These are phyloP conservation scores for Chlorospingus flavigularis DNA, from an alignment of 2,797 vertebrate genomes.

Conservation along the genomic window DNA sequence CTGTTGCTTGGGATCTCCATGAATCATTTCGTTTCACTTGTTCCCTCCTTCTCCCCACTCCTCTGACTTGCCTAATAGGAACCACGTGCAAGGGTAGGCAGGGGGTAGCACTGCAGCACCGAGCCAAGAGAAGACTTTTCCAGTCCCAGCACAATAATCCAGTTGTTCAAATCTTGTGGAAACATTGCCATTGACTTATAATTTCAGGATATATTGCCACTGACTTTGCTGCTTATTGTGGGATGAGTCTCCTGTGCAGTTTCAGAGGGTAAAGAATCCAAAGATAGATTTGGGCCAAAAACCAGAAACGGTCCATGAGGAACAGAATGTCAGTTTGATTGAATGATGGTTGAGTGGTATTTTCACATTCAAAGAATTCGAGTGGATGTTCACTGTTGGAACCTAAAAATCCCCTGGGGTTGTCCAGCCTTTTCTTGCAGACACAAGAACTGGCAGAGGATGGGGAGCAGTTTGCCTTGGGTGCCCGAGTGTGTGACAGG, in stretches of 20 bases:
- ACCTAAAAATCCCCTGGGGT: rapidly evolving
- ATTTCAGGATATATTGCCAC: not conserved
- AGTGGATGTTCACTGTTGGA: not conserved
- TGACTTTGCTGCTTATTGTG: not conserved
- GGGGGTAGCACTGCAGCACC: not conserved
- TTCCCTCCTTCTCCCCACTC: not conserved
- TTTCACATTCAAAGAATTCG: not conserved
- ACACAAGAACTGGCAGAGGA: rapidly evolving
- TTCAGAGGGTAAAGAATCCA: not conserved
- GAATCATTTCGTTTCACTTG: not conserved
- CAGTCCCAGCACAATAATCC: not conserved
- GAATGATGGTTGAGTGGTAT: rapidly evolving
- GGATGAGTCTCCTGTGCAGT: not conserved
- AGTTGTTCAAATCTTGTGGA: not conserved
- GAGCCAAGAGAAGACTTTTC: not conserved
- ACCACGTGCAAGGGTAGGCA: not conserved
- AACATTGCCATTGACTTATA: not conserved
- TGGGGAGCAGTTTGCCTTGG: not conserved
- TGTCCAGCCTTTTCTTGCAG: not conserved
- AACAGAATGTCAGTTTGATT: not conserved
- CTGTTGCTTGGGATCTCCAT: not conserved
- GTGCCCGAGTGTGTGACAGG: rapidly evolving
- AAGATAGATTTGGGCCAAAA: not conserved
- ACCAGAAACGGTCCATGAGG: not conserved
- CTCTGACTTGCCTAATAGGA: not conserved